phyloP scores from a whole-genome alignment of 2,888 invertebrate genomes.

The Oithona nana region DNA sequence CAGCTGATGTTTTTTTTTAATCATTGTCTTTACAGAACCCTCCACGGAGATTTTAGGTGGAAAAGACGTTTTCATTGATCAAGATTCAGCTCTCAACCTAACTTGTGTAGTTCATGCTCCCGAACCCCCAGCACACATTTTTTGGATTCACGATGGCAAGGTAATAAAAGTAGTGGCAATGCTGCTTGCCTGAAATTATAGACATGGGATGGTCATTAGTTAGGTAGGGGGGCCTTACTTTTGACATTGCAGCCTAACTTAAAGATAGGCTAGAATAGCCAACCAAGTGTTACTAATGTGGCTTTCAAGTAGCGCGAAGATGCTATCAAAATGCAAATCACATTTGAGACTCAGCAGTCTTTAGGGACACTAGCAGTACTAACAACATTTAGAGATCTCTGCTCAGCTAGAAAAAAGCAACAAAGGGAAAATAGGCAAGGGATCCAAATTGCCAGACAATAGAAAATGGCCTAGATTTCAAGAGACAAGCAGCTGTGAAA shows the following conservation, averaged over 20 bases:
- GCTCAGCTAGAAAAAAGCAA: too few species aligned
- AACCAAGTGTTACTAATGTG: not conserved
- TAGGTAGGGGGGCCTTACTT: not conserved
- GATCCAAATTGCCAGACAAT: too few species aligned
- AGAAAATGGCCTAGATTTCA: too few species aligned
- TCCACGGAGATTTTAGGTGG: conserved; percentile 9
- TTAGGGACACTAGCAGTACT: not conserved
- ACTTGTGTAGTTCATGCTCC: conserved; percentile 7
- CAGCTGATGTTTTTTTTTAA: too few species aligned
- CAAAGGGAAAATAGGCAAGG: too few species aligned
- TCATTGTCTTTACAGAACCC: conserved; percentile 14
- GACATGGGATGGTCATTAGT: too few species aligned
- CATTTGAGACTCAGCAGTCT: not conserved
- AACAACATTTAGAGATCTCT: not conserved
- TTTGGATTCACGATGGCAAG: conserved; percentile 8
- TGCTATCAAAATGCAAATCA: not conserved
- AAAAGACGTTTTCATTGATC: conserved; percentile 12
- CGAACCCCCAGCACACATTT: conserved; percentile 7
- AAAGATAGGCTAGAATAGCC: not conserved
- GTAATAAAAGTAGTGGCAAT: too few species aligned
- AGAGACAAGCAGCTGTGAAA: too few species aligned
- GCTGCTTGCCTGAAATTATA: too few species aligned
- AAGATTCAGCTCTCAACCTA: conserved; percentile 1
- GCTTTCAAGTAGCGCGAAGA: not conserved
- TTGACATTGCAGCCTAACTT: not conserved